phyloP scores from a whole-genome alignment of 2,888 invertebrate species.

The Epiblema foenella region DNA sequence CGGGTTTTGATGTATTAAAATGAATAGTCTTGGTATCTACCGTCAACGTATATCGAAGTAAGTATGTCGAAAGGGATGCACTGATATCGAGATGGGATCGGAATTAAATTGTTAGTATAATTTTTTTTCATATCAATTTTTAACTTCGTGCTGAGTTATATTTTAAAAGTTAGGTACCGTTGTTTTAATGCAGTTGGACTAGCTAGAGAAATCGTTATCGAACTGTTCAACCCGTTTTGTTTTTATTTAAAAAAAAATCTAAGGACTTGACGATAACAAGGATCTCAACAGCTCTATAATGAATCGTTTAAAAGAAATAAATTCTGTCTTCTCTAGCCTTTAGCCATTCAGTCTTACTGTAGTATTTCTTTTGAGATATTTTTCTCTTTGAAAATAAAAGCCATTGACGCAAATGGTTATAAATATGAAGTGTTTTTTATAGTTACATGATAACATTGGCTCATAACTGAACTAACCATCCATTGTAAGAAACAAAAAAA shows the following conservation, averaged over 20 bases:
- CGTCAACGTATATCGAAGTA: not conserved
- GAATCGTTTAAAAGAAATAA: constrained; percentile 59
- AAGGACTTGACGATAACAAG: constrained; percentile 58
- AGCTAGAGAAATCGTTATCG: constrained; percentile 27
- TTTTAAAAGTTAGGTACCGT: too few species aligned
- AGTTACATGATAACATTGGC: constrained; percentile 29
- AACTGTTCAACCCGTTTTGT: constrained; percentile 12
- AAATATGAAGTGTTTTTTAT: not conserved
- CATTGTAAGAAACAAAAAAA: constrained; percentile 38
- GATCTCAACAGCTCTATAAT: constrained; percentile 60
- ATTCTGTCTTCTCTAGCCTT: constrained; percentile 51
- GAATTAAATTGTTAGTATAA: not conserved
- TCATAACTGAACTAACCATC: constrained; percentile 34
- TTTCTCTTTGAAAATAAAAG: not conserved
- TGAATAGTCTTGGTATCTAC: not conserved
- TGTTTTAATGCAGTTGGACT: constrained; percentile 23
- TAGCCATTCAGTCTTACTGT: constrained; percentile 54
- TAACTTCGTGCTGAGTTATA: too few species aligned
- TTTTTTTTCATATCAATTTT: too few species aligned
- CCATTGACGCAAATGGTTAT: constrained; percentile 4
- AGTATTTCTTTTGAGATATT: constrained; percentile 51
- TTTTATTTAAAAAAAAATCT: constrained; percentile 32
- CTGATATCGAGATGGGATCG: not conserved
- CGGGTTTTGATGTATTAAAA: not conserved
- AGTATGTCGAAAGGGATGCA: constrained; percentile 9